Conservation (phyloP, 2,113 vertebrate species). For the Vulpes lagopus region DNA sequence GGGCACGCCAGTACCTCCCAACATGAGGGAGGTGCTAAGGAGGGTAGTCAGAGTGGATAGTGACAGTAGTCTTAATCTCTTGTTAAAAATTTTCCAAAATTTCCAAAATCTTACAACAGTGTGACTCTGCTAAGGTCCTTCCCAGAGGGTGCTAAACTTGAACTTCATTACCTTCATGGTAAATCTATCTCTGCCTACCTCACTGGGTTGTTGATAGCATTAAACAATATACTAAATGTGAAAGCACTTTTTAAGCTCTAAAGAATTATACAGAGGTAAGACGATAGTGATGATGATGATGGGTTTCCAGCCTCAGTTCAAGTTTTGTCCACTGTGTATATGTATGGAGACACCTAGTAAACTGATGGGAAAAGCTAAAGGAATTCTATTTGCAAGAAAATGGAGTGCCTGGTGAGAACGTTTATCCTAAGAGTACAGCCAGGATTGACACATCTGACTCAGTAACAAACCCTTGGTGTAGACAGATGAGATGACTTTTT, state of each 20-base stretch:
- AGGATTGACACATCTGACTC: background rate
- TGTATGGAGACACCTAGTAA: background rate
- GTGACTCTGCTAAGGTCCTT: background rate
- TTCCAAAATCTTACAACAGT: background rate
- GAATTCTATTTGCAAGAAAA: background rate
- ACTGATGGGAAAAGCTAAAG: background rate
- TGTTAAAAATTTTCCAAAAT: background rate
- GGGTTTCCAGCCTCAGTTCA: background rate
- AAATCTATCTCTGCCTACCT: background rate
- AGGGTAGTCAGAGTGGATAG: background rate
- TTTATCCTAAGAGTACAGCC: background rate
- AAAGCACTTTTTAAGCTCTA: slow-evolving; percentile 18
- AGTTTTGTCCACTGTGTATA: background rate
- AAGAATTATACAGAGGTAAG: background rate
- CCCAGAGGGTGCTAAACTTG: background rate
- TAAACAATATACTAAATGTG: background rate
- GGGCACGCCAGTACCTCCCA: background rate
- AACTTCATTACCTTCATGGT: background rate
- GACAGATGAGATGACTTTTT: background rate
- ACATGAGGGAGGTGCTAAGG: background rate
- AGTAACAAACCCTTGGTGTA: background rate
- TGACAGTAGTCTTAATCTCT: background rate
- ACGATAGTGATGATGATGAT: background rate
- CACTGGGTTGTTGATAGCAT: background rate
- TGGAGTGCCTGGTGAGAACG: background rate